Evolutionary conservation across 2,797 vertebrate species (phyloP).

Genomic region (Bradypodion pumilum): DNA sequence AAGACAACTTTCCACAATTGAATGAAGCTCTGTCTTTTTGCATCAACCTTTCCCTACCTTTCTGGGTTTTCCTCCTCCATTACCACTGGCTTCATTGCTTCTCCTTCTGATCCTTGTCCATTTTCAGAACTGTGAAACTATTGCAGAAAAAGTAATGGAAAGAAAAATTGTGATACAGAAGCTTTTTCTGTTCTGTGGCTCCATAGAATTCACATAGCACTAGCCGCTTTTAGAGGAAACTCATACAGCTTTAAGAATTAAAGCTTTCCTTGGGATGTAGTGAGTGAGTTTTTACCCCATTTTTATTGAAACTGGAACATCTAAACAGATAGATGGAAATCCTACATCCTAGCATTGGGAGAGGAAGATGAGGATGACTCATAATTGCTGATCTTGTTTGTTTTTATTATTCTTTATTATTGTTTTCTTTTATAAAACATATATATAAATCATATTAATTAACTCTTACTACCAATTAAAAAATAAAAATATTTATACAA

Average conservation of each 20-base stretch:
- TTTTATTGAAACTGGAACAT: neutral
- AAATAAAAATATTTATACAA: too few species aligned
- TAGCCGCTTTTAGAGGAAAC: neutral
- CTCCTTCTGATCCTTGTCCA: neutral
- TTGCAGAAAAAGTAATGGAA: slow-evolving; percentile 7
- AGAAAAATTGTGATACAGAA: neutral
- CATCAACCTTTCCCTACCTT: slow-evolving; percentile 43
- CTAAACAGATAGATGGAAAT: neutral
- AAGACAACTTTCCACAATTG: neutral
- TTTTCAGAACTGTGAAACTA: slow-evolving; percentile 20
- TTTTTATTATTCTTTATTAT: too few species aligned
- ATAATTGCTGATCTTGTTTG: neutral
- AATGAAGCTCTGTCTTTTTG: accelerated
- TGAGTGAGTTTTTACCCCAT: neutral
- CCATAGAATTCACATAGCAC: neutral
- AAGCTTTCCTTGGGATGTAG: neutral
- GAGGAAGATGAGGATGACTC: neutral
- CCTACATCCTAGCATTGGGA: neutral
- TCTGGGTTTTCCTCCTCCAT: slow-evolving; percentile 24
- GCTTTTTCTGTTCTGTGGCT: neutral
- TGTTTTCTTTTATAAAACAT: too few species aligned
- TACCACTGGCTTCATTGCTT: neutral
- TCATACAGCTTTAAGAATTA: neutral
- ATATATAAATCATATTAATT: too few species aligned
- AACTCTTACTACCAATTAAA: too few species aligned